Conservation (phyloP, 1,140 invertebrate species). For the Leptonema lineaticorne region DNA sequence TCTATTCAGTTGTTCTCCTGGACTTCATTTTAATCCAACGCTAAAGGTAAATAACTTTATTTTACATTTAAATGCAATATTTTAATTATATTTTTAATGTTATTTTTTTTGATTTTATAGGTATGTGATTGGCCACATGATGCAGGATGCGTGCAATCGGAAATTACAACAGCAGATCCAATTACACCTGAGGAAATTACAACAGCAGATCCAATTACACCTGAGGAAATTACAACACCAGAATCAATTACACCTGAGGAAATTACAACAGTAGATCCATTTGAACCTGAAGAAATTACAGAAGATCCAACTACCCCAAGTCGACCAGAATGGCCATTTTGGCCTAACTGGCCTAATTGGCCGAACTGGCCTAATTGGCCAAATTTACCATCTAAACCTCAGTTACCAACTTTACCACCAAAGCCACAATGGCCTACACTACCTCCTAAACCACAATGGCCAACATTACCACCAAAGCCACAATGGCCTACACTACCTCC, state of each 20-base stretch:
- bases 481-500: too few species aligned
- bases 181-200: too few species aligned
- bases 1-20: slow-evolving; percentile 47
- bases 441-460: too few species aligned
- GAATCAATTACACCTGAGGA: too few species aligned
- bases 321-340: background rate
- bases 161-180: too few species aligned
- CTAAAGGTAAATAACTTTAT: background rate
- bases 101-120: background rate
- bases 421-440: too few species aligned
- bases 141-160: background rate
- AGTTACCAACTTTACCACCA: background rate
- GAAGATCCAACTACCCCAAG: too few species aligned
- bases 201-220: too few species aligned
- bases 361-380: background rate
- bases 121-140: slow-evolving; percentile 2
- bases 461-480: too few species aligned
- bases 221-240: too few species aligned
- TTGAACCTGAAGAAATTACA: too few species aligned
- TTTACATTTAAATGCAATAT: background rate
- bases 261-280: too few species aligned
- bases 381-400: slow-evolving; percentile 1
- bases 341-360: background rate
- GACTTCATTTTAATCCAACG: background rate
- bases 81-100: background rate